These are phyloP conservation scores for Synanthedon tipuliformis DNA, from an alignment of 2,888 invertebrate species.

Conservation along the genomic window DNA sequence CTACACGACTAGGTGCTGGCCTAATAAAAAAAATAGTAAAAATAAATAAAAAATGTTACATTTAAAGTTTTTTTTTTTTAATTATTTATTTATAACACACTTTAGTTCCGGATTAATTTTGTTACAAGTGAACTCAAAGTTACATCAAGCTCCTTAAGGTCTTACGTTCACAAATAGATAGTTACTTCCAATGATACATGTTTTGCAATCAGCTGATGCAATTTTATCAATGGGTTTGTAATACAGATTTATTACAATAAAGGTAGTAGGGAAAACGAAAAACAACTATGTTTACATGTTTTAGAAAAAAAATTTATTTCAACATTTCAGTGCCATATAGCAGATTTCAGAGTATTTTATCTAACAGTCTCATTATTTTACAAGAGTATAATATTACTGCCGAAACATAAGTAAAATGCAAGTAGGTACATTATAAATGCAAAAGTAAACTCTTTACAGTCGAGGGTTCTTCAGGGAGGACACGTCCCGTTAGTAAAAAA, in stretches of 20 bases:
- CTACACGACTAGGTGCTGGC: no score
- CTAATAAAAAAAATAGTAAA: no score
- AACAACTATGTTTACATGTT: constrained; percentile 8
- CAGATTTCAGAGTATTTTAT: constrained; percentile 59
- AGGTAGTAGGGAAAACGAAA: not conserved
- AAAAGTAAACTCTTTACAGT: constrained; percentile 16
- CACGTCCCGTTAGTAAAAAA: not conserved
- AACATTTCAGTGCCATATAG: constrained; percentile 40
- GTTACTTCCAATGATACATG: not conserved
- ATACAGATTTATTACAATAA: constrained; percentile 2
- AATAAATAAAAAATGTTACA: no score
- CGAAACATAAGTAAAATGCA: constrained; percentile 52
- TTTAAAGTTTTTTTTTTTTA: no score
- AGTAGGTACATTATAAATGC: constrained; percentile 45
- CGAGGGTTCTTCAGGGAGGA: no score
- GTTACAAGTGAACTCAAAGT: not conserved
- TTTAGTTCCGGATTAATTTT: not conserved
- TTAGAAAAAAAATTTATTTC: constrained; percentile 43
- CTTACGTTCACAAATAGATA: constrained; percentile 3
- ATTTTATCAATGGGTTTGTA: constrained; percentile 11
- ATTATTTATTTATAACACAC: no score
- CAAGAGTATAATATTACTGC: constrained; percentile 59
- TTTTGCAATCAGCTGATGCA: constrained; percentile 33
- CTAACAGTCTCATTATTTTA: constrained; percentile 68
- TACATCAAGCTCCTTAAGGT: not conserved